A percentile compares a stretch with the other conserved stretches of the same genome.
Evolutionary conservation across 1,140 invertebrate genomes (phyloP).

Genomic region (Bombus superbus): DNA sequence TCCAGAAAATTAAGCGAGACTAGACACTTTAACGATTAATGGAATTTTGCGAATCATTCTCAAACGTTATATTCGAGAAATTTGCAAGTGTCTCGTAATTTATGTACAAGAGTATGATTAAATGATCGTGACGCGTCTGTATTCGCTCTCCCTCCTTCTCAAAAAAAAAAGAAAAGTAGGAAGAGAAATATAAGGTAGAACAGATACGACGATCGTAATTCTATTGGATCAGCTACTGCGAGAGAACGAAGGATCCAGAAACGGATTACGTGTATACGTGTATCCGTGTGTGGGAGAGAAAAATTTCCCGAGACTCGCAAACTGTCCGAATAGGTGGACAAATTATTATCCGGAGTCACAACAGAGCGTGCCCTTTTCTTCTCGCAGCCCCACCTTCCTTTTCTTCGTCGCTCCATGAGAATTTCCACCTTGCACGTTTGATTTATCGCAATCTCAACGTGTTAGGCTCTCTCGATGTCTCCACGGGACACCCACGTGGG

Average conservation of each 20-base stretch:
- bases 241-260: not conserved
- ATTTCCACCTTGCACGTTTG: conserved; percentile 60
- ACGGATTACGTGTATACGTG: not conserved
- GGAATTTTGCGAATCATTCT: not conserved
- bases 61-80: too few relatives aligned
- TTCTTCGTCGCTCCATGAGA: conserved; percentile 18
- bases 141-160: too few relatives aligned
- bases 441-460: conserved; percentile 71
- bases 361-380: conserved; percentile 70
- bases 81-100: too few relatives aligned
- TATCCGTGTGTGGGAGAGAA: not conserved
- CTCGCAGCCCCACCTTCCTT: conserved; percentile 16
- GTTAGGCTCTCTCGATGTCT: conserved; percentile 47
- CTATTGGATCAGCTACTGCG: not conserved
- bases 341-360: conserved; percentile 72
- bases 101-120: not conserved
- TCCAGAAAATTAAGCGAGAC: too few relatives aligned
- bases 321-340: conserved; percentile 65
- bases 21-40: too few relatives aligned
- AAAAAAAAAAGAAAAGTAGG: not conserved
- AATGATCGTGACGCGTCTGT: not conserved
- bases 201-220: conserved; percentile 40
- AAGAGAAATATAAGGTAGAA: not conserved
- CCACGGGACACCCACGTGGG: conserved; percentile 60
- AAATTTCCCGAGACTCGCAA: conserved; percentile 61